phyloP scores from a whole-genome alignment of 2,797 vertebrate genomes.

The Masticophis lateralis region DNA sequence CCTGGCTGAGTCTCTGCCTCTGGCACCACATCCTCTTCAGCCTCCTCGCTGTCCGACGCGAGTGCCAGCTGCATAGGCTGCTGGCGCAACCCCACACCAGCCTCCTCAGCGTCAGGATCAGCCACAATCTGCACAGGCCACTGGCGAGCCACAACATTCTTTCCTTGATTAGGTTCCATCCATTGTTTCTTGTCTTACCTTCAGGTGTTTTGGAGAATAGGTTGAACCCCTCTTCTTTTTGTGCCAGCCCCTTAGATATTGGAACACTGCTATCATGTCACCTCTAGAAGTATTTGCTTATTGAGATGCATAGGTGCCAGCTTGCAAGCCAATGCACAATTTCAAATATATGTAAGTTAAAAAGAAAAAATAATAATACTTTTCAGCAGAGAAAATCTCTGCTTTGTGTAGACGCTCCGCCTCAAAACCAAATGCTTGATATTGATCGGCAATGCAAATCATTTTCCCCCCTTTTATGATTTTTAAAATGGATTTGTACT shows the following conservation, averaged over 20 bases:
- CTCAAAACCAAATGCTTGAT: not conserved
- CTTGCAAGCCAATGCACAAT: not conserved
- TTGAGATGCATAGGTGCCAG: not conserved
- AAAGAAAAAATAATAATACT: not conserved
- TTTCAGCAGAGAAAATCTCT: not conserved
- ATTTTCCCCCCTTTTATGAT: not conserved
- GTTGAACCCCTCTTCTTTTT: not conserved
- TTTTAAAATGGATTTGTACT: not conserved
- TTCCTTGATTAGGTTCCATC: not conserved
- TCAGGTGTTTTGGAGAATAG: not conserved
- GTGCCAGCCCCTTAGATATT: not conserved
- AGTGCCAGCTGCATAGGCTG: too few relatives aligned
- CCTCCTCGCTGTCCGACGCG: too few relatives aligned
- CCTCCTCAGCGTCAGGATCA: too few relatives aligned
- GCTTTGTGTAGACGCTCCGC: not conserved
- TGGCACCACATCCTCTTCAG: too few relatives aligned
- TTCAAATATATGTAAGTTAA: not conserved
- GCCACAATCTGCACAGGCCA: too few relatives aligned
- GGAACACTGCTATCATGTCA: not conserved
- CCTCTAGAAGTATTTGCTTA: not conserved
- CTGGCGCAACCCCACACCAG: too few relatives aligned
- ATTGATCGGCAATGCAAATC: not conserved
- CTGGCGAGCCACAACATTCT: not conserved
- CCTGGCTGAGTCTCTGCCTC: too few relatives aligned
- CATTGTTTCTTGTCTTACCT: not conserved